Conservation (phyloP, 2,113 vertebrate species). For the Archocentrus centrarchus region DNA sequence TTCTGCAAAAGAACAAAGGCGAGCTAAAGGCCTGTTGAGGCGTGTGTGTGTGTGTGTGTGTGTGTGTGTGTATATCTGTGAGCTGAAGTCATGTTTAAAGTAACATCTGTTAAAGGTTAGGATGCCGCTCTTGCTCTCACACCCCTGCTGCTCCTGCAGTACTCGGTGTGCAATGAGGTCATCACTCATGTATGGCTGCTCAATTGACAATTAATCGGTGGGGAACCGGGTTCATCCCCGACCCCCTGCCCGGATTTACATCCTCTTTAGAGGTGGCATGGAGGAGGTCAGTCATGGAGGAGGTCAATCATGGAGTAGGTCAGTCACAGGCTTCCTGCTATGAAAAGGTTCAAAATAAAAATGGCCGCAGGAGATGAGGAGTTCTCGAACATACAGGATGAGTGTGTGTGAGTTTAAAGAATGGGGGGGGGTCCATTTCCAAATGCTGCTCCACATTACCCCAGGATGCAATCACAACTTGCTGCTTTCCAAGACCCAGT, state of each 20-base stretch:
- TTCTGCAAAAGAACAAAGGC: conserved; percentile 48
- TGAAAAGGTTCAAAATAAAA: conserved; percentile 74
- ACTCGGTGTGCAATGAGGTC: conserved; percentile 65
- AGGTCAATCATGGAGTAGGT: conserved; percentile 72
- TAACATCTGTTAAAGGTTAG: conserved; percentile 80
- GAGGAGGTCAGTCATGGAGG: conserved; percentile 73
- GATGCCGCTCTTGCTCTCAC: conserved; percentile 63
- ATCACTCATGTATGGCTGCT: conserved; percentile 49
- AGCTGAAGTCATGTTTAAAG: conserved; percentile 66
- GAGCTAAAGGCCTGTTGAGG: not conserved
- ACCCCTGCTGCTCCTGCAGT: conserved; percentile 62
- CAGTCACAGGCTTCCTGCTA: conserved; percentile 63
- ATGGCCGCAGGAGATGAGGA: not conserved
- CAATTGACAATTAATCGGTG: conserved; percentile 58
- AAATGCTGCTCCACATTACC: conserved; percentile 77
- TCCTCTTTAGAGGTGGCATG: conserved; percentile 63
- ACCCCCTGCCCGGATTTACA: conserved; percentile 42
- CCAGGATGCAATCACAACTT: conserved; percentile 79
- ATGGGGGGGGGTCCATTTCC: conserved; percentile 62
- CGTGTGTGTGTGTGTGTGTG: too few species aligned
- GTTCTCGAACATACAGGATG: not conserved
- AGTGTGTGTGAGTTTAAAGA: conserved; percentile 1
- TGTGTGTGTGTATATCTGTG: conserved; percentile 8
- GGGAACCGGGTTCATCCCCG: conserved; percentile 31
- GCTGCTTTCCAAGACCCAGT: conserved; percentile 77